Evolutionary conservation across 1,140 invertebrate genomes (phyloP), one percentile per base, ranked within the genome.

Genomic region (Pteromalus puparum): DNA sequence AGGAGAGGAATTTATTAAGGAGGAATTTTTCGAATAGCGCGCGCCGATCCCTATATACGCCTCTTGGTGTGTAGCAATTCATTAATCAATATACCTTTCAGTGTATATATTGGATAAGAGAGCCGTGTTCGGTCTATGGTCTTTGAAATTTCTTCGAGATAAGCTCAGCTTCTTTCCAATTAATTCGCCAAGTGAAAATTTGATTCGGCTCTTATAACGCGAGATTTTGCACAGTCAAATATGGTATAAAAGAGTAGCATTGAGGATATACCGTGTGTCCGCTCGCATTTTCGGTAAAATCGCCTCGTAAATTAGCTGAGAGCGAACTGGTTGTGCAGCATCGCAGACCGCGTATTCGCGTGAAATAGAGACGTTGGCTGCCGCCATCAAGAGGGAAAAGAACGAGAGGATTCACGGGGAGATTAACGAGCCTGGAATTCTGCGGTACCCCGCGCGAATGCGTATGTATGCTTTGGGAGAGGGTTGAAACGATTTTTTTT

Each of bases 301-400:
- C 30, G 61, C 61, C 12, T 77, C 87, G 81, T 84, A 87, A 85
- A 85, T 85, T 76, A 81, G 38, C 65, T n/a, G 72, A n/a, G 72
- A 13, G 18, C 48, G 18, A 26, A 81, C 80, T 61, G 21, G 80
- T 85, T 81, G 53, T 61, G 34, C 61, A 65, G 38, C n/a, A 24
- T 72, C 28, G 34, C 24, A 26, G 48, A 72, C 7, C 38, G 65
- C 38, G 65, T 46, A 34, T 34, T 79, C 77, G 13, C 15, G 53
- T 84, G 61, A 86, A 86, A 84, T 86, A 83, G 82, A 86, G 81
- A 83, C 81, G 73, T 83, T n/a, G n/a, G n/a, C n/a, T n/a, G n/a
- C n/a, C n/a, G 77, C 73, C 38, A 4, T 53, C 24, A 67, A 48
- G 67, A 46, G 74, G 53, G 73, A 80, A 72, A 67, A 72, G 79